These are phyloP conservation scores for Potamilus streckersoni DNA, from an alignment of 1,140 invertebrate species.

Conservation along the genomic window DNA sequence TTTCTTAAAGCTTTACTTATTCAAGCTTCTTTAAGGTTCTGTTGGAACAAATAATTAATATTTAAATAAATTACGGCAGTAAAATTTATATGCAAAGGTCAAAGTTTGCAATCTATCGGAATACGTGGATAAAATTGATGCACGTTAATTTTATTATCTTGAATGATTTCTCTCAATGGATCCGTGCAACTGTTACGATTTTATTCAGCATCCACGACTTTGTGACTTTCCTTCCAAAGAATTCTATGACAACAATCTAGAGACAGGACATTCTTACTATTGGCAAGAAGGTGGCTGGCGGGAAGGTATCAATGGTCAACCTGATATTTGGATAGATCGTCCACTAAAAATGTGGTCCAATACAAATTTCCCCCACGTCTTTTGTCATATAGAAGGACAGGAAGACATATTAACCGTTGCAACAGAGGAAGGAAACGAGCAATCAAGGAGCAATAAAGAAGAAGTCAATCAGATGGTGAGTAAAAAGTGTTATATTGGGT, in stretches of 20 bases:
- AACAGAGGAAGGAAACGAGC: slow-evolving; percentile 58
- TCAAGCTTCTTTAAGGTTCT: too few relatives aligned
- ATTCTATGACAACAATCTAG: slow-evolving; percentile 50
- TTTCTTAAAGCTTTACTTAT: too few relatives aligned
- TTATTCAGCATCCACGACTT: slow-evolving; percentile 50
- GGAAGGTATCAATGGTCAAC: too few relatives aligned
- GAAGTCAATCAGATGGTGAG: slow-evolving; percentile 56
- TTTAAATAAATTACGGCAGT: too few relatives aligned
- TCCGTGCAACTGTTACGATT: background rate
- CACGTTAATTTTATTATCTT: too few relatives aligned
- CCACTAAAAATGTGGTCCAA: background rate
- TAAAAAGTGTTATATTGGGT: background rate
- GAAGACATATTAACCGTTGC: slow-evolving; percentile 52
- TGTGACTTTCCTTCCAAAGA: slow-evolving; percentile 51
- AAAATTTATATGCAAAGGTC: too few relatives aligned
- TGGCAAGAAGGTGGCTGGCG: background rate
- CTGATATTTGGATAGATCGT: too few relatives aligned
- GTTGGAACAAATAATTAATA: too few relatives aligned
- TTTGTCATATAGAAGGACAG: slow-evolving; percentile 57
- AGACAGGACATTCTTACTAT: slow-evolving; percentile 17
- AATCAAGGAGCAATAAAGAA: slow-evolving; percentile 50
- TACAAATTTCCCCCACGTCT: slow-evolving; percentile 36
- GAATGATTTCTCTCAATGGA: too few relatives aligned
- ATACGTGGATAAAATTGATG: too few relatives aligned
- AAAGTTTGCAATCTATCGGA: too few relatives aligned